Evolutionary conservation across 2,113 vertebrate genomes (phyloP).

Genomic region (Archilochus colubris): DNA sequence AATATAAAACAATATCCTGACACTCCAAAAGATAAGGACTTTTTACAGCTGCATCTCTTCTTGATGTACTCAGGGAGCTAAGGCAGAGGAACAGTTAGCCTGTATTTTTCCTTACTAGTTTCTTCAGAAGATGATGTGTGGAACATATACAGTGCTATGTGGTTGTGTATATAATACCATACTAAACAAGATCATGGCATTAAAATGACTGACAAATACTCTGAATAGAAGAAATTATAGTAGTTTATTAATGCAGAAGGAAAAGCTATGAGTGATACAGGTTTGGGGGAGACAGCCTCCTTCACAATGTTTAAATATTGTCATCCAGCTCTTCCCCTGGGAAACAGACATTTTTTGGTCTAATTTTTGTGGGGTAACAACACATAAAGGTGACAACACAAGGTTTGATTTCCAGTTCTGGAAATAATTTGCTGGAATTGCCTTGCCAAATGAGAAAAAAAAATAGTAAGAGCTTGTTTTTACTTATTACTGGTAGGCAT

Average conservation of each 20-base stretch:
- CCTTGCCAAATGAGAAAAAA: not conserved
- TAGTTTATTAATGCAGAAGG: not conserved
- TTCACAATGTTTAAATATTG: not conserved
- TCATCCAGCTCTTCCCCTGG: not conserved
- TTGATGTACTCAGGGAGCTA: not conserved
- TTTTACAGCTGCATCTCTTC: not conserved
- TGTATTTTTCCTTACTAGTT: not conserved
- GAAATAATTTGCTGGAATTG: not conserved
- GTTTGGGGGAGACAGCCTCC: not conserved
- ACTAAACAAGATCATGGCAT: not conserved
- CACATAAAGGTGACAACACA: not conserved
- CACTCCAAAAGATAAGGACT: fast-evolving
- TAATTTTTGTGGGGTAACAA: not conserved
- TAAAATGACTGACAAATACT: not conserved
- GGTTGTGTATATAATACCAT: not conserved
- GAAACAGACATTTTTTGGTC: not conserved
- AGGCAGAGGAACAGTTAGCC: not conserved
- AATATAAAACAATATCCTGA: not conserved
- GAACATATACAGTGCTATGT: fast-evolving
- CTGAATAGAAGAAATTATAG: not conserved
- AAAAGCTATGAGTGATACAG: not conserved
- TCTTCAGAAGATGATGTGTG: not conserved
- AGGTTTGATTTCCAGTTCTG: not conserved
- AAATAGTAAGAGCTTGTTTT: not conserved
- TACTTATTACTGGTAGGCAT: not conserved